phyloP scores from a whole-genome alignment of 2,888 invertebrate genomes.

The Dascillus cervinus region DNA sequence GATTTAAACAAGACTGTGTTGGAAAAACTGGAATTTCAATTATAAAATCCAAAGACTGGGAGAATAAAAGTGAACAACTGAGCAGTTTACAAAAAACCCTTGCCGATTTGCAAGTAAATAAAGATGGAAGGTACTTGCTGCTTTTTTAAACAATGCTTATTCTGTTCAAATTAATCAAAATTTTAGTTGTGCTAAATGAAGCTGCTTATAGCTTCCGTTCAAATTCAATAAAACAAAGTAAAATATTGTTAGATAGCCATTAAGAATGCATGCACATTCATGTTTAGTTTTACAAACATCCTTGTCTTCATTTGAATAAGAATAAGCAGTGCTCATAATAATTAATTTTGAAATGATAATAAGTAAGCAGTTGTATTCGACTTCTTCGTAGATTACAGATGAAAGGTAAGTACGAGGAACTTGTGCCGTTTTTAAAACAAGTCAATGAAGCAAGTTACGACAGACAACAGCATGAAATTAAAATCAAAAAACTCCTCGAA shows the following conservation, averaged over 20 bases:
- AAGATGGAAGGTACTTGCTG: conserved; percentile 33
- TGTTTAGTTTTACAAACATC: conserved; percentile 2
- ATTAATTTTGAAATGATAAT: too few species aligned
- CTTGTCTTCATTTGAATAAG: too few species aligned
- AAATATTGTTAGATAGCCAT: conserved; percentile 1
- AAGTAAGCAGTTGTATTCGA: too few species aligned
- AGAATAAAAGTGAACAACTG: not conserved
- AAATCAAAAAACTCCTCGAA: conserved; percentile 31
- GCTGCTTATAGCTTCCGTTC: too few species aligned
- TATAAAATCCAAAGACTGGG: not conserved
- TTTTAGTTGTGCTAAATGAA: too few species aligned
- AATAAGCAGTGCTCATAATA: too few species aligned
- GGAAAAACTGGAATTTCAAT: conserved; percentile 5
- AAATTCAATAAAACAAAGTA: too few species aligned
- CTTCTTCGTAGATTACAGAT: conserved; percentile 36
- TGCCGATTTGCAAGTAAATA: conserved; percentile 29
- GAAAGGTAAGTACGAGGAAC: conserved; percentile 39
- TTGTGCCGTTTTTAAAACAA: conserved; percentile 35
- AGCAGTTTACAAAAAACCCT: conserved; percentile 18
- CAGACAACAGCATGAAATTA: conserved; percentile 32
- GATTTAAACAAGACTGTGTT: conserved; percentile 22
- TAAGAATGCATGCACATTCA: conserved; percentile 3
- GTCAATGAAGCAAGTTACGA: conserved; percentile 33
- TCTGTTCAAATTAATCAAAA: conserved; percentile 8
- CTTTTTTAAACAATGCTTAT: not conserved